Base-by-base conservation (phyloP, 1,140 invertebrate genomes). In the Acromyrmex echinatior region DNA sequence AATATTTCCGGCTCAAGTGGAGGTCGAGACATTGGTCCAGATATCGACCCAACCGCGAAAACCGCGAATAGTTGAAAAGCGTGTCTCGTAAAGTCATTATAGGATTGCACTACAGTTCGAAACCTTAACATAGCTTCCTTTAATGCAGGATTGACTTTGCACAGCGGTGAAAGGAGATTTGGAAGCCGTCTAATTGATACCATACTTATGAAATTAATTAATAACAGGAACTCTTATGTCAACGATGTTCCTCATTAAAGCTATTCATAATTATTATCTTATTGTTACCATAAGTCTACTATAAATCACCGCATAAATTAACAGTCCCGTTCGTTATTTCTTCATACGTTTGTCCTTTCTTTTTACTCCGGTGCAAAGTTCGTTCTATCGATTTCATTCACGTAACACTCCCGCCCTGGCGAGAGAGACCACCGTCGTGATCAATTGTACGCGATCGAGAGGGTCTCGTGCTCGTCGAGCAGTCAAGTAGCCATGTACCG, bases 401-500 rank as follows among this genome's bases (percentile, higher is more conserved):
- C 65, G 14, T 71, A 53, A 81, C 5, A 10, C 28, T 35, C 45
- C 45, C 45, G 62, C 77, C 35, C 16, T 51, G 68, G 35, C 65
- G 63, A 80, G 77, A 39, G 10, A 35, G 25, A 35, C 16, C 45
- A 12, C 68, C 65, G 66, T 60, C 21, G 66, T 51, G 66, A 49
- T 21, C 35, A 45, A 28, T 82, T 68, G 35, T 53, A 35, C 56
- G n/a, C 80, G 35, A 62, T 58, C 68, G 35, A 12, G 16, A 49
- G 21, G 18, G 39, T 62, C 56, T 60, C 78, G 51, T 28, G 45
- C 63, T 68, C 63, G 68, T 45, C 68, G 65, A 70, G 14, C 9
- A 39, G 65, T 35, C 31, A 82, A 58, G 35, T 58, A 74, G 70
- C 70, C 80, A 76, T 62, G 12, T 74, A 74, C n/a, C 87, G 21